A percentile compares a stretch with the other conserved stretches of the same genome.
Conservation (phyloP, 1,140 invertebrate species). For the Drosophila auraria region DNA sequence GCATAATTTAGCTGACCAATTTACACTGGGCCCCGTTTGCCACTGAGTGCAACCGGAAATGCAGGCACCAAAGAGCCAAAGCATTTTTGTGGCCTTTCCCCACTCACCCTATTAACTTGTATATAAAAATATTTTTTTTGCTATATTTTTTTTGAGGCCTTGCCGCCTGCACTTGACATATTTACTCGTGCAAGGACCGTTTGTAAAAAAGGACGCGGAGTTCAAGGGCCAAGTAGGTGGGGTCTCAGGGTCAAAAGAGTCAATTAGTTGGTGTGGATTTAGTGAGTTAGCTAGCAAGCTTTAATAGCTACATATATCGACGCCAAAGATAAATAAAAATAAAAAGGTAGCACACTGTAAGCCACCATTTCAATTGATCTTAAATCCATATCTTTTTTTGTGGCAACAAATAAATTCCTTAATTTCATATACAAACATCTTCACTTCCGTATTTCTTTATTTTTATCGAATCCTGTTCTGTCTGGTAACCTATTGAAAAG, state of each 20-base stretch:
- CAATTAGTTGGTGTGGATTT: constrained; percentile 7
- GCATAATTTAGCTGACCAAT: constrained; percentile 85
- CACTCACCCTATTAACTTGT: not conserved
- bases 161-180: constrained; percentile 83
- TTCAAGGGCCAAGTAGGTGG: not conserved
- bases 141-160: constrained; percentile 13
- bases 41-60: constrained; percentile 82
- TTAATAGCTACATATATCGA: not conserved
- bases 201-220: constrained; percentile 51
- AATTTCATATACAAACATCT: not conserved
- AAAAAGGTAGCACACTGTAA: too few species aligned
- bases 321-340: too few species aligned
- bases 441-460: not conserved
- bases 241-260: not conserved
- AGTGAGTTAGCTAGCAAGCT: not conserved
- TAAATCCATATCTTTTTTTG: too few species aligned
- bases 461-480: not conserved
- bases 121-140: constrained; percentile 20
- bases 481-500: not conserved
- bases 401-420: not conserved
- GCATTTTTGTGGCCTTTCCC: constrained; percentile 18
- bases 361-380: too few species aligned
- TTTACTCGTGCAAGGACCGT: constrained; percentile 73
- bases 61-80: constrained; percentile 60
- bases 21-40: constrained; percentile 71